Percentiles rank a stretch among this genome's conserved stretches.
These are phyloP conservation scores for Alligator mississippiensis DNA, from an alignment of 2,113 vertebrate genomes.

Conservation along the genomic window DNA sequence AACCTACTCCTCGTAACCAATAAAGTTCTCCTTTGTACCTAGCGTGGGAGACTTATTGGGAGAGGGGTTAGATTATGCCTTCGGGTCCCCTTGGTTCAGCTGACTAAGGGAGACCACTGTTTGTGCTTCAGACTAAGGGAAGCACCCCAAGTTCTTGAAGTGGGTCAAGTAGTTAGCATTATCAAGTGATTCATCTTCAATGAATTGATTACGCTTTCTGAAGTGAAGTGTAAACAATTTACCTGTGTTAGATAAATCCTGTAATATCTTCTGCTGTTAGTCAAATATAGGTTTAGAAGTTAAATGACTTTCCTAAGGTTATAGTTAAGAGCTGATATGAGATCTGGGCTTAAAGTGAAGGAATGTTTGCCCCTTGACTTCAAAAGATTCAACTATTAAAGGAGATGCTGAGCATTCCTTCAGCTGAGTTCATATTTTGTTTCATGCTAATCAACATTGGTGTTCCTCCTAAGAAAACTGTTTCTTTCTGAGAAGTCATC, in stretches of 20 bases:
- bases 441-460: not conserved
- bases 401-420: constrained; percentile 4
- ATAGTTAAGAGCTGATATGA: not conserved
- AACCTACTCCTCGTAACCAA: too few species aligned
- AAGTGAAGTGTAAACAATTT: not conserved
- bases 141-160: too few species aligned
- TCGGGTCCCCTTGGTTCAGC: too few species aligned
- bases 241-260: not conserved
- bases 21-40: too few species aligned
- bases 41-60: too few species aligned
- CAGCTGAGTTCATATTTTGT: constrained; percentile 21
- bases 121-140: too few species aligned
- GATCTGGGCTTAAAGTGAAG: constrained; percentile 26
- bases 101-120: too few species aligned
- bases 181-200: not conserved
- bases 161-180: not conserved
- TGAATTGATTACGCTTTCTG: not conserved
- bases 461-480: not conserved
- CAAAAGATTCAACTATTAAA: constrained; percentile 9
- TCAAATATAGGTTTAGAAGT: not conserved
- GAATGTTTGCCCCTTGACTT: constrained; percentile 18
- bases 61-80: too few species aligned
- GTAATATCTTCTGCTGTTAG: not conserved
- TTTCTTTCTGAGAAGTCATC: not conserved
- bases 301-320: not conserved